Percentiles rank a stretch among this genome's conserved stretches.
phyloP scores from a whole-genome alignment of 2,797 vertebrate genomes.

The Remorina albescens region DNA sequence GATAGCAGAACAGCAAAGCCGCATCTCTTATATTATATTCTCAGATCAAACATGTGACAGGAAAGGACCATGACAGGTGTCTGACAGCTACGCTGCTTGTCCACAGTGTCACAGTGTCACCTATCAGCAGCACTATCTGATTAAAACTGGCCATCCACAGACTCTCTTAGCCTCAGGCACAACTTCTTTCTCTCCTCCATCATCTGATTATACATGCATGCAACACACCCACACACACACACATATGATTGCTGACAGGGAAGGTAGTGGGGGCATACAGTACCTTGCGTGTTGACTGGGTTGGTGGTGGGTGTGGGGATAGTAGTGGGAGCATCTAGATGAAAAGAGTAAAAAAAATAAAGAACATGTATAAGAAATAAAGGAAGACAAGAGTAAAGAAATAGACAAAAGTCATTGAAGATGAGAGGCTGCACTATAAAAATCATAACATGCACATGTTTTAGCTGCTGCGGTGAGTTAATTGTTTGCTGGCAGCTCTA shows the following conservation, averaged over 20 bases:
- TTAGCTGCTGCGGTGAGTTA: constrained; percentile 15
- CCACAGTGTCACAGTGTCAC: constrained; percentile 77
- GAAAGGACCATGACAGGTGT: constrained; percentile 75
- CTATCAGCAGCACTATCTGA: constrained; percentile 80
- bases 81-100: constrained; percentile 62
- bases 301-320: constrained; percentile 97
- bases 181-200: constrained; percentile 40
- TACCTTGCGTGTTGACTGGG: constrained; percentile 92
- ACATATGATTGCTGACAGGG: constrained; percentile 63
- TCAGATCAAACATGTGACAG: constrained; percentile 73
- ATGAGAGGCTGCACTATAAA: constrained; percentile 57
- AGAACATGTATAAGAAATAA: constrained; percentile 86
- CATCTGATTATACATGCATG: constrained; percentile 45
- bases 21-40: constrained; percentile 50
- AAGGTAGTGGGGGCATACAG: constrained; percentile 89
- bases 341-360: constrained; percentile 94
- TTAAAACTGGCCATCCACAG: constrained; percentile 70
- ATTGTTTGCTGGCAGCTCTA: constrained; percentile 11
- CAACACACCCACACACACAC: constrained; percentile 26
- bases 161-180: constrained; percentile 59
- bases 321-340: constrained; percentile 99
- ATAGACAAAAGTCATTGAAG: constrained; percentile 81
- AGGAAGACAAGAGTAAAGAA: constrained; percentile 85
- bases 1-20: constrained; percentile 68
- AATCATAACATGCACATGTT: constrained; percentile 51